Percentiles rank a stretch among this genome's conserved stretches.
phyloP scores from a whole-genome alignment of 2,113 vertebrate species.

The Aphyosemion australe region DNA sequence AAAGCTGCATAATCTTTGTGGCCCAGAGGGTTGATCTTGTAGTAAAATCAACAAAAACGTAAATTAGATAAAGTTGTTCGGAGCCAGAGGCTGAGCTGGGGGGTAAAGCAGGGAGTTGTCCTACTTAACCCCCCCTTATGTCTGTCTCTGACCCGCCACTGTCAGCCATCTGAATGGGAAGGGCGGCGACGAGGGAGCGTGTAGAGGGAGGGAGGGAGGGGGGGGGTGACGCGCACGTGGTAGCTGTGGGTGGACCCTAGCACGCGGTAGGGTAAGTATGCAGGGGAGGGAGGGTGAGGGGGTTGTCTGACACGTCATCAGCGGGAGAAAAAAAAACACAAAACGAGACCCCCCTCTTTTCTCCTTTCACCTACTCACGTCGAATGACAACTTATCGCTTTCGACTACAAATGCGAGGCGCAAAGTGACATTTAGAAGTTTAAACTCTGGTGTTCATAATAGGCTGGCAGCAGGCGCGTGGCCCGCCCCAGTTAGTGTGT shows the following conservation, averaged over 20 bases:
- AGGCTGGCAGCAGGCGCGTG: conserved; percentile 21
- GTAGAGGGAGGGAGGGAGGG: conserved; percentile 28
- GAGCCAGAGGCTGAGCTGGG: not conserved
- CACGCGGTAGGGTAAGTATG: conserved; percentile 59
- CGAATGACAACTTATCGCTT: conserved; percentile 2
- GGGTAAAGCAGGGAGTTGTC: conserved; percentile 44
- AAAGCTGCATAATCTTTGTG: not conserved
- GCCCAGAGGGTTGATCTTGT: not conserved
- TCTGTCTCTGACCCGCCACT: conserved; percentile 60
- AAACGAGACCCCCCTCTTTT: not conserved
- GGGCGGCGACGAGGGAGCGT: conserved; percentile 62
- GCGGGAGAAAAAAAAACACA: conserved; percentile 56
- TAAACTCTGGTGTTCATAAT: not conserved
- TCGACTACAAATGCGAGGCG: not conserved
- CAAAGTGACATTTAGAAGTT: not conserved
- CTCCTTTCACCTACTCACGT: not conserved
- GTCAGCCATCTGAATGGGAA: conserved; percentile 59
- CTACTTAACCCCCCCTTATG: conserved; percentile 60
- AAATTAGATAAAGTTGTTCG: conserved; percentile 74
- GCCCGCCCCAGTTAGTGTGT: conserved; percentile 64
- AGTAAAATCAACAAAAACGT: conserved; percentile 44
- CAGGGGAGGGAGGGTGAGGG: conserved; percentile 23
- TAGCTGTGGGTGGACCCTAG: conserved; percentile 60
- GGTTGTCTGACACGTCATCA: conserved; percentile 81
- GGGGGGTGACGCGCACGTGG: conserved; percentile 64